Evolutionary conservation across 2,113 vertebrate genomes (phyloP), one percentile per base, ranked within the genome.

Genomic region (Oceanites oceanicus): DNA sequence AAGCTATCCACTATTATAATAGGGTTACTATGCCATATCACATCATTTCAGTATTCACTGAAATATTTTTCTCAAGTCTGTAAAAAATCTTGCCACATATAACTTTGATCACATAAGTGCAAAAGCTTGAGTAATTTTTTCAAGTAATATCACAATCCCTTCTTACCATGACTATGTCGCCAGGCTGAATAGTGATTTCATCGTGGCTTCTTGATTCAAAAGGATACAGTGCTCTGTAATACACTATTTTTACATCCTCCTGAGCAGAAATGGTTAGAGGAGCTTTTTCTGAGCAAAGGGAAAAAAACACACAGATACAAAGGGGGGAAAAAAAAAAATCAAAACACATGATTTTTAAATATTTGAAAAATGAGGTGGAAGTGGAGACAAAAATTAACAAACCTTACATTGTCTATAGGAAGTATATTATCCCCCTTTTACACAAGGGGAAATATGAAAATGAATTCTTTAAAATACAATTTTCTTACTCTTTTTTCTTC

Each of bases 171-270:
- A 99, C 99, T 11, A 99, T 98, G 75, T 99, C 99, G 62, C 99
- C 99, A 1, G 99, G 99, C 59, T 99, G 97, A 94, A 99, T 99
- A 27, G 98, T 99, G 98, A 99, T 99, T 97, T 99, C 99, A 70
- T 99, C 99, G 1, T 99, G 99, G 97, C 99, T 99, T 94, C 99
- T 98, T 63, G 99, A 99, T 44, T 99, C 99, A 91, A 99, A 99
- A 25, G 99, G 99, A 93, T 99, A 99, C 11, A 99, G 96, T 15
- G 99, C 99, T 91, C 99, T 98, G 90, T 99, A 99, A 98, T 99
- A 99, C 20, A 99, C 99, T 97, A 99, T 99, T 97, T 99, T 99
- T 76, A 99, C 98, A 79, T 98, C 98, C 84, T 98, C 99, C 97
- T 99, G 99, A 66, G 98, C 98, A 91, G 99, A 99, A 92, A 98